Evolutionary conservation across 2,888 invertebrate species (phyloP).

Genomic region (Gymnoscelis rufifasciata): DNA sequence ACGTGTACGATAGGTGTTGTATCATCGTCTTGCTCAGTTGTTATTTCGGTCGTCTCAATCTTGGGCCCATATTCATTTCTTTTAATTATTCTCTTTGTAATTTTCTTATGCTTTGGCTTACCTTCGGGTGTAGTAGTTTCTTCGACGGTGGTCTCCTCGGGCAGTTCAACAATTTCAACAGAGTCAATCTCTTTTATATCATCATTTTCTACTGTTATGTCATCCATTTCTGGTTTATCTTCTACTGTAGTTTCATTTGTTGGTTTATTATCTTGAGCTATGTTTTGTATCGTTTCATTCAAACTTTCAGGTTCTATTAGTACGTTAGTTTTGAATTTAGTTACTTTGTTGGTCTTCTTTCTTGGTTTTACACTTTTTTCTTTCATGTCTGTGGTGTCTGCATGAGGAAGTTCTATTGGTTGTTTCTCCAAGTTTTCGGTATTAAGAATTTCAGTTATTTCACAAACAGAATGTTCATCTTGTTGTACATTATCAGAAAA

Average conservation of each 20-base stretch:
- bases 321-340: constrained; percentile 5
- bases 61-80: constrained; percentile 47
- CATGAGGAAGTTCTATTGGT: neutral
- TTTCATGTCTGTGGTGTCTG: neutral
- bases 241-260: neutral
- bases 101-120: constrained; percentile 38
- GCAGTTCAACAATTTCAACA: constrained; percentile 33
- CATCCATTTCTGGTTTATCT: neutral
- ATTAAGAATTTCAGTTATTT: neutral
- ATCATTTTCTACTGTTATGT: neutral
- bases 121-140: constrained; percentile 33
- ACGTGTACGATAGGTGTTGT: constrained; percentile 41
- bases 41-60: constrained; percentile 35
- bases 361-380: constrained; percentile 4
- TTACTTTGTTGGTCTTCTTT: constrained; percentile 12
- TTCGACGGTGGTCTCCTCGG: constrained; percentile 32
- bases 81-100: constrained; percentile 21
- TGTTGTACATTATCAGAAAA: neutral
- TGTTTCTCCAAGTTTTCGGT: neutral
- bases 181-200: constrained; percentile 8
- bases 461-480: neutral
- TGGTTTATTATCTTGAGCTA: neutral
- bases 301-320: neutral
- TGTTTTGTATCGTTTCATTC: neutral
- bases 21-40: constrained; percentile 47